These are phyloP conservation scores for Drosophila macrothrix DNA, from an alignment of 2,888 invertebrate species.

Conservation along the genomic window DNA sequence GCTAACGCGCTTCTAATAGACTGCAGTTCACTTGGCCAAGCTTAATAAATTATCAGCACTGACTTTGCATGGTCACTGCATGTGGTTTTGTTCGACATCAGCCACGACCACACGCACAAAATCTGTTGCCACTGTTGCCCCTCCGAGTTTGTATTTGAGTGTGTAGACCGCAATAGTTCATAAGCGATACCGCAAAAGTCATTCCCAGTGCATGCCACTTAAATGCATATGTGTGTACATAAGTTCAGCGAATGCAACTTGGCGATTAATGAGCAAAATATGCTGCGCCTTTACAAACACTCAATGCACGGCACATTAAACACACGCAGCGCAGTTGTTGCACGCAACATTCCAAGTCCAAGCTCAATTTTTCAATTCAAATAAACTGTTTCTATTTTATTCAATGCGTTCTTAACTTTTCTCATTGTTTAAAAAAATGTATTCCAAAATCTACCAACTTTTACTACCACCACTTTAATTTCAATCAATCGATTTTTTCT, in stretches of 20 bases:
- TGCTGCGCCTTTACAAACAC: slow-evolving; percentile 9
- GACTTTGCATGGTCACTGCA: slow-evolving; percentile 72
- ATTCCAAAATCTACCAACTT: background rate
- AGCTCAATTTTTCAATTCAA: background rate
- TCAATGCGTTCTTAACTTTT: background rate
- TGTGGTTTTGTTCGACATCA: slow-evolving; percentile 49
- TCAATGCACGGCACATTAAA: slow-evolving; percentile 7
- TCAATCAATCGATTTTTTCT: background rate
- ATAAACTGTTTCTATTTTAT: background rate
- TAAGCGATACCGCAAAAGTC: slow-evolving; percentile 75
- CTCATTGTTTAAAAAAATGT: background rate
- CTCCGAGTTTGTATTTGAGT: slow-evolving; percentile 9
- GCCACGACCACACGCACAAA: slow-evolving; percentile 21
- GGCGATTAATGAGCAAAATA: slow-evolving; percentile 37
- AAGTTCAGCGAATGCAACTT: slow-evolving; percentile 47
- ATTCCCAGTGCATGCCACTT: slow-evolving; percentile 64
- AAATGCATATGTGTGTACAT: slow-evolving; percentile 21
- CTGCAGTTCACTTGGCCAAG: slow-evolving; percentile 64
- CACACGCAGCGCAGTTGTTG: slow-evolving; percentile 30
- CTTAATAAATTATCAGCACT: slow-evolving; percentile 76
- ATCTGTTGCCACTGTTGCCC: slow-evolving; percentile 6
- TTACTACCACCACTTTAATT: too few relatives aligned
- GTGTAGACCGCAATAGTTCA: slow-evolving; percentile 67
- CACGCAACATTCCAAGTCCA: background rate
- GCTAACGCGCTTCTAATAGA: slow-evolving; percentile 76